Base-by-base conservation (phyloP, 1,140 invertebrate genomes). In the Sweltsa coloradensis region DNA sequence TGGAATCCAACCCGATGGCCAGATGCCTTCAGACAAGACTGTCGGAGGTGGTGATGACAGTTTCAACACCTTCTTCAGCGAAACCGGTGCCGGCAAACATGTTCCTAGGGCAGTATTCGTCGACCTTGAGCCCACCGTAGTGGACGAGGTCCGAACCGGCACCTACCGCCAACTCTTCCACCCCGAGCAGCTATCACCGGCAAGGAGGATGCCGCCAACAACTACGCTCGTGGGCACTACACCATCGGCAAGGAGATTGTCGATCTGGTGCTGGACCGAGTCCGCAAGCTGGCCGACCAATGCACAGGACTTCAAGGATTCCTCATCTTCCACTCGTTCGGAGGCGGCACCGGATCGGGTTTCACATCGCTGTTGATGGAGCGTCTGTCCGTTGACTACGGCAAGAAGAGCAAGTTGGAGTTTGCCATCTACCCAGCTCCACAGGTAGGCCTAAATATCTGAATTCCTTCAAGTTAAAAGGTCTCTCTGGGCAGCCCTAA, bases 31-130 rank as follows among this genome's bases (percentile, higher is more conserved):
- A 16, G 74, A 77, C 58, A 72, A 73, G 60, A 72, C 72, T 11
- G 68, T 79, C 39, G 76, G 75, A 16, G 76, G 77, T 11, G 79
- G 79, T 26, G 83, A 87, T 59, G 85, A 89, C 63, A 87, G 83
- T 18, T 89, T 89, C 66, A 88, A 87, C 62, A 89, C 87, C 5
- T 91, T 91, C 66, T 91, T 91, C 72, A 85, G 82, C 55, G 89
- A 94, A 66, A 93, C 87, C 31, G 83, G 83, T 18, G 76, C 83
- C 36, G 88, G 85, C 41, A 90, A 90, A 62, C 86, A 90, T 64
- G 85, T 91, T 16, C 83, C 83, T 2, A 64, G 74, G 46, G 75
- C 76, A 2, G 74, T 81, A 13, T 80, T 79, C 47, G 72, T 78
- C 5, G 76, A 78, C 53, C 64, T 78, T 51, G 85, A 88, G 60